phyloP scores from a whole-genome alignment of 1,140 invertebrate genomes.

The Calliphora vicina region DNA sequence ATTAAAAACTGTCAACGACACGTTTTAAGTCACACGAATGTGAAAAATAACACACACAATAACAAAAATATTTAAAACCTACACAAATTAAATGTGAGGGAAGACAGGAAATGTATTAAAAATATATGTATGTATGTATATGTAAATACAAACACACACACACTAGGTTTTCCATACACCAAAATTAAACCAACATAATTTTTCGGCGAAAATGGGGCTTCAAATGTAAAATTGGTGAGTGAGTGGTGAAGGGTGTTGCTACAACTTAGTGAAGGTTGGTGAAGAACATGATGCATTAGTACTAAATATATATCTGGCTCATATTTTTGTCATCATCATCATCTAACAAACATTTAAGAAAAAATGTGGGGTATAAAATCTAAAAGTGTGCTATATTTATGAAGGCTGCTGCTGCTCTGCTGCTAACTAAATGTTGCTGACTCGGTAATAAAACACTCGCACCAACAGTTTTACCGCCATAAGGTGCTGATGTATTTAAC shows the following conservation, averaged over 20 bases:
- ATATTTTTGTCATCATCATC: neutral
- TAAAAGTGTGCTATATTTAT: neutral
- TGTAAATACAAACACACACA: neutral
- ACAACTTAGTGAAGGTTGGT: neutral
- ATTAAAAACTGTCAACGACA: constrained; percentile 40
- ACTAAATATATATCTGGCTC: neutral
- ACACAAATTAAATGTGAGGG: neutral
- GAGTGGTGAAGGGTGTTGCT: neutral
- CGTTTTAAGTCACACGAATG: constrained; percentile 31
- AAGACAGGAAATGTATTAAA: constrained; percentile 1
- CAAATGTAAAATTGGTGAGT: no score
- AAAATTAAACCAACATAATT: no score
- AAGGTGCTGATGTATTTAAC: constrained; percentile 29
- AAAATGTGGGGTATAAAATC: neutral
- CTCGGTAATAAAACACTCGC: neutral
- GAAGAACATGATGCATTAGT: neutral
- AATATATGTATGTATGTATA: neutral
- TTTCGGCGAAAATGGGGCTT: no score
- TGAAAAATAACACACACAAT: neutral
- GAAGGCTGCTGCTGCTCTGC: neutral
- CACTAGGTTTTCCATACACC: neutral
- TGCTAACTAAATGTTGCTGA: neutral
- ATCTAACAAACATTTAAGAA: neutral
- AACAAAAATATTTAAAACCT: neutral
- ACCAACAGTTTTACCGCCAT: neutral